Evolutionary conservation across 2,113 vertebrate genomes (phyloP), one percentile per base, ranked within the genome.

Genomic region (Ranitomeya variabilis): DNA sequence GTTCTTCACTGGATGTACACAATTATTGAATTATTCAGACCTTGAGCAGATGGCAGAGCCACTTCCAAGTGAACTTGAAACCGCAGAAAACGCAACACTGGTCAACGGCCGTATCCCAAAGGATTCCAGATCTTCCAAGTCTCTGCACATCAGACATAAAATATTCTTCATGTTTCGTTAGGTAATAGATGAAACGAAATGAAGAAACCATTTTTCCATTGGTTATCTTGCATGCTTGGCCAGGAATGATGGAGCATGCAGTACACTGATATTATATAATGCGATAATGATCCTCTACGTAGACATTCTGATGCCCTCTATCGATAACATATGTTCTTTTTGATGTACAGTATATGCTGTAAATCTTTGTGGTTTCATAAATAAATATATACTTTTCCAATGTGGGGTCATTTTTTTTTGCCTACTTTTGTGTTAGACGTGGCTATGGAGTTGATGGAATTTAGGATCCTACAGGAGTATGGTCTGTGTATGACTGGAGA

Each of bases 321-420:
- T 80, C 12, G 59, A 67, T 31, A 87, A 79, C 13, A 55, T 21
- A 23, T 87, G 76, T 67, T 54, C 19, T 80, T 81, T 87, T 81
- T 87, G 64, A 59, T 87, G 78, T 87, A 80, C 78, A 81, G 26
- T 81, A 19, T 37, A 87, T 87, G 21, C 26, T 80, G 77, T 80
- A 57, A 59, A 66, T 15, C 21, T 52, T 66, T 83, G 82, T 83
- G 81, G 62, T 83, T 83, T 83, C 82, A 83, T 83, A 83, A 51
- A 83, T 2, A 80, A 54, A 83, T 37, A 83, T 69, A 54, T 67
- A 37, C 60, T 83, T 66, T 83, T 66, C 60, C 31, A 83, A 66
- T 51, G 60, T 80, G 23, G 9, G 2, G 9, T 13, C 19, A 14
- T 55, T 80, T 80, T 31, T 31, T 31, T 59, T 52, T 76, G 5